Evolutionary conservation across 2,797 vertebrate species (phyloP).

Genomic region (Ctenosaura bakeri): DNA sequence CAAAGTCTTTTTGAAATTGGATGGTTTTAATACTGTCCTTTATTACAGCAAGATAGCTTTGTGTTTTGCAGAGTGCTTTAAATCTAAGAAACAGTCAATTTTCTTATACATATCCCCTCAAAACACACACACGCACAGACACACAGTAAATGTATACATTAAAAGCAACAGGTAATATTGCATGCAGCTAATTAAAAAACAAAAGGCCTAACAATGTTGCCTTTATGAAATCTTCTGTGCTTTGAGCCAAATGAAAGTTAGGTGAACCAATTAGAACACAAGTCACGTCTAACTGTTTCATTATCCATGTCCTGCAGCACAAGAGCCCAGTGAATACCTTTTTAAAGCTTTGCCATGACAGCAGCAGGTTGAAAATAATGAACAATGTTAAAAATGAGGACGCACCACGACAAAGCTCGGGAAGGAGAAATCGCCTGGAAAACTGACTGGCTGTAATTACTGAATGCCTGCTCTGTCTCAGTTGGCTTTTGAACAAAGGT

Average conservation of each 20-base stretch:
- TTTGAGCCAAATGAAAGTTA: slow-evolving; percentile 83
- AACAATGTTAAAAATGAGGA: slow-evolving; percentile 87
- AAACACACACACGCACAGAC: slow-evolving; percentile 69
- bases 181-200: slow-evolving; percentile 82
- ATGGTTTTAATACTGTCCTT: slow-evolving; percentile 72
- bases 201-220: slow-evolving; percentile 79
- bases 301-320: slow-evolving; percentile 83
- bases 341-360: slow-evolving; percentile 84
- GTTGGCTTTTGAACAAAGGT: slow-evolving; percentile 80
- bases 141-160: slow-evolving; percentile 72
- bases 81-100: slow-evolving; percentile 76
- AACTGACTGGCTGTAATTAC: slow-evolving; percentile 85
- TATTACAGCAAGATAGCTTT: slow-evolving; percentile 74
- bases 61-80: slow-evolving; percentile 73
- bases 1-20: slow-evolving; percentile 65
- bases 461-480: slow-evolving; percentile 78
- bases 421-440: slow-evolving; percentile 80
- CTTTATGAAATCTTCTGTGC: slow-evolving; percentile 84
- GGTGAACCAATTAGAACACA: slow-evolving; percentile 83
- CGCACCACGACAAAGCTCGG: slow-evolving; percentile 78
- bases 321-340: slow-evolving; percentile 85
- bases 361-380: slow-evolving; percentile 86
- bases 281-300: slow-evolving; percentile 84
- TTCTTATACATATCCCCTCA: slow-evolving; percentile 73
- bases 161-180: slow-evolving; percentile 79